Conservation (phyloP, 2,113 vertebrate genomes). For the Dasypus novemcinctus region DNA sequence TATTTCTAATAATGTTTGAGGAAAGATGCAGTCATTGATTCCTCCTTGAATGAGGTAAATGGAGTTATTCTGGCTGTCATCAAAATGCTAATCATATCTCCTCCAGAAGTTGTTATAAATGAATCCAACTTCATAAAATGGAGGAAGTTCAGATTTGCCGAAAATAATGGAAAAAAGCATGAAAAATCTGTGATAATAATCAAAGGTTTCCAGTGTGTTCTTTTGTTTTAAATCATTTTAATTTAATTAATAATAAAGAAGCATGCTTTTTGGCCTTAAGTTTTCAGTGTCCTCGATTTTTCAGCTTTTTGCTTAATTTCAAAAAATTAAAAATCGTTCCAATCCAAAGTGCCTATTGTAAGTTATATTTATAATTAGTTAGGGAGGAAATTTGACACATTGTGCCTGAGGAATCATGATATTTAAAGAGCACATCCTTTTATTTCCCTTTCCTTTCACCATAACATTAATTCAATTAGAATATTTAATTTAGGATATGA, state of each 20-base stretch:
- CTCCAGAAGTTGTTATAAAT: not conserved
- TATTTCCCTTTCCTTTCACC: not conserved
- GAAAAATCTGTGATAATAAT: not conserved
- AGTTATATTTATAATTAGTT: not conserved
- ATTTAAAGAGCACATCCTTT: not conserved
- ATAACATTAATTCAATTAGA: constrained; percentile 45
- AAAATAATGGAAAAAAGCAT: not conserved
- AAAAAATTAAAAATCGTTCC: not conserved
- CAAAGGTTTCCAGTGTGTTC: not conserved
- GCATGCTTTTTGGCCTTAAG: not conserved
- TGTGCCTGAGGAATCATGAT: not conserved
- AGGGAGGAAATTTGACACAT: not conserved
- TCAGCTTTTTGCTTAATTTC: not conserved
- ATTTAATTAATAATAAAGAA: not conserved
- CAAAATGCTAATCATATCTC: not conserved
- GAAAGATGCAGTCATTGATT: not conserved
- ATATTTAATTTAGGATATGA: not conserved
- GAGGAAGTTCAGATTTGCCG: not conserved
- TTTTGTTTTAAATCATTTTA: not conserved
- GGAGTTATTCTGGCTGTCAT: not conserved
- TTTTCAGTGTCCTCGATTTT: not conserved
- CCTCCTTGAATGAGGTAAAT: not conserved
- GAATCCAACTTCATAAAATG: not conserved
- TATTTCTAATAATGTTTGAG: not conserved
- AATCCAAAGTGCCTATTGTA: not conserved